These are phyloP conservation scores for Nymphalis urticae DNA, from an alignment of 2,888 invertebrate genomes.

Conservation along the genomic window DNA sequence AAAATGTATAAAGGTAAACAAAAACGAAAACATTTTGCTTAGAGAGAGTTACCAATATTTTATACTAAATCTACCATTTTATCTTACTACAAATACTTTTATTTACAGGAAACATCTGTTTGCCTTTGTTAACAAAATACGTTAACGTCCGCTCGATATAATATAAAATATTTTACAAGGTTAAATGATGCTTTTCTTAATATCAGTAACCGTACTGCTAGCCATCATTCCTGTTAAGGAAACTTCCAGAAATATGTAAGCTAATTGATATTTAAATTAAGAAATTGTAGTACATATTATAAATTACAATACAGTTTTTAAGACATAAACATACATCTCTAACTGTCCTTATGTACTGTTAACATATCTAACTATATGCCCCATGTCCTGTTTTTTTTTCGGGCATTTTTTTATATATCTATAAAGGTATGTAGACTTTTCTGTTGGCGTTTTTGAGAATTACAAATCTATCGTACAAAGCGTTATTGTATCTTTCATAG, in stretches of 20 bases:
- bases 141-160: conserved; percentile 13
- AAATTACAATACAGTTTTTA: too few species aligned
- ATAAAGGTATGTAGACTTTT: too few species aligned
- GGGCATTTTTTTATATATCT: neutral
- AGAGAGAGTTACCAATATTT: conserved; percentile 10
- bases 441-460: too few species aligned
- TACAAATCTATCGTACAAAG: too few species aligned
- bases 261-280: too few species aligned
- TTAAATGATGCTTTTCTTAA: neutral
- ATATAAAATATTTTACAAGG: conserved; percentile 13
- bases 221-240: too few species aligned
- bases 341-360: neutral
- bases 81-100: conserved; percentile 15
- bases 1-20: neutral
- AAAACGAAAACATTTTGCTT: conserved; percentile 12
- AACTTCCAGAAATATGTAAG: too few species aligned
- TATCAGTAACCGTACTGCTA: neutral
- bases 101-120: conserved; percentile 27
- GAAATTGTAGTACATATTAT: too few species aligned
- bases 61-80: conserved; percentile 10
- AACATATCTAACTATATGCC: neutral
- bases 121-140: conserved; percentile 13
- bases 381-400: too few species aligned
- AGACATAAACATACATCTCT: too few species aligned
- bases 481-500: too few species aligned